Evolutionary conservation across 2,797 vertebrate species (phyloP).

Genomic region (Sebastes variabilis): DNA sequence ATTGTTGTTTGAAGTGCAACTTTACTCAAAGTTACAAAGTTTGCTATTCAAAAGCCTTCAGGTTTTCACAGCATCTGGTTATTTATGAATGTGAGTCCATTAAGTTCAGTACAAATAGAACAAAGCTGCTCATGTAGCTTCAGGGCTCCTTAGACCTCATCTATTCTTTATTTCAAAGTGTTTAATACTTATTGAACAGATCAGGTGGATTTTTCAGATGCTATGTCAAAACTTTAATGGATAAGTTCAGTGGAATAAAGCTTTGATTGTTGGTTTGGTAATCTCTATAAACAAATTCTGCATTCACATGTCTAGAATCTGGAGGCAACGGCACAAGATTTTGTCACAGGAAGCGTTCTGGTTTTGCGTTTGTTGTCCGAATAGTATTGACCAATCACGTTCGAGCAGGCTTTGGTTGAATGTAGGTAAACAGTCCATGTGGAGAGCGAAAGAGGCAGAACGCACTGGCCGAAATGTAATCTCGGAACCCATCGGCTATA

Average conservation of each 20-base stretch:
- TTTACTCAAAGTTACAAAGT: neutral
- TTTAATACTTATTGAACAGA: neutral
- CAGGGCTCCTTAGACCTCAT: neutral
- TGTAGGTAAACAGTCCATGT: too few species aligned
- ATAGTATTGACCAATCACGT: too few species aligned
- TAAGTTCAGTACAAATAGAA: neutral
- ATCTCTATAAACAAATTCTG: too few species aligned
- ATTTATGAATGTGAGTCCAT: neutral
- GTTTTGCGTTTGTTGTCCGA: too few species aligned
- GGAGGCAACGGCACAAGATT: too few species aligned
- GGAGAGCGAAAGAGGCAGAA: too few species aligned
- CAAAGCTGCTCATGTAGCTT: neutral
- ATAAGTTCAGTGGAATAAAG: neutral
- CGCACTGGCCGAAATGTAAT: too few species aligned
- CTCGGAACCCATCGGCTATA: too few species aligned
- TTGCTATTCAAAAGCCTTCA: neutral
- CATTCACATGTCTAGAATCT: too few species aligned
- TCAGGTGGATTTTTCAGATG: neutral
- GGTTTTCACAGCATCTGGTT: neutral
- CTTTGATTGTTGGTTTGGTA: neutral
- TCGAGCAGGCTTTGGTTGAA: too few species aligned
- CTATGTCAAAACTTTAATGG: neutral
- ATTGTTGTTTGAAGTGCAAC: neutral
- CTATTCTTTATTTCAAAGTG: neutral
- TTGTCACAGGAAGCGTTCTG: too few species aligned